Evolutionary conservation across 2,113 vertebrate species (phyloP), one percentile per base, ranked within the genome.

Genomic region (Stegastes partitus): DNA sequence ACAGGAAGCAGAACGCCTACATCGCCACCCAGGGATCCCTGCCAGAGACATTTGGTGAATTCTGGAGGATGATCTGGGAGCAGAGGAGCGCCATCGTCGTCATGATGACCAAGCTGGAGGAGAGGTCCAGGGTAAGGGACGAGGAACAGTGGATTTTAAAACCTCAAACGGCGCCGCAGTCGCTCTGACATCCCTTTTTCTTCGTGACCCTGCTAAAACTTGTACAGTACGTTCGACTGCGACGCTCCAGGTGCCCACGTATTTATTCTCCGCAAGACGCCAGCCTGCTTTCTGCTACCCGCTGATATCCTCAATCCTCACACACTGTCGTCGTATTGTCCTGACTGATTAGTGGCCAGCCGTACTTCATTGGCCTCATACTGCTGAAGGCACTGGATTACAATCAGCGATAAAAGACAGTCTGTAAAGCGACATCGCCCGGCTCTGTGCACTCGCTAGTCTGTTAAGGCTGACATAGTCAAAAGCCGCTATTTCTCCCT

Each of bases 61-160:
- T 99, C 90, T 99, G 98, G 98, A 96, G 98, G 88, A 99, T 99
- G 98, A 96, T 99, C 86, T 99, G 98, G 98, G 98, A 99, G 12
- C 98, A 99, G 78, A 94, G 97, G 64, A 97, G 97, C n/a, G 97
- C 97, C 62, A 98, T 96, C 21, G 92, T 99, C 0, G 97, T 99
- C 83, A 99, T 99, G 98, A 99, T 99, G 98, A 99, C 98, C 59
- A 99, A 98, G 85, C 92, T 99, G 67, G 98, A 99, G 84, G 98
- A 99, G 81, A 95, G 98, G 58, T 99, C 97, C 56, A 96, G 98
- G 97, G 98, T 99, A 95, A 94, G 95, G 31, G 9, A 64, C 15
- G 18, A 25, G 74, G n/a, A 53, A 34, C 34, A 71, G 8, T 10
- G 0, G 21, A 16, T 50, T 42, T 42, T 42, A 42, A 42, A 42